These are phyloP conservation scores for Brachionus rubens DNA, from an alignment of 1,140 invertebrate species.

Conservation along the genomic window DNA sequence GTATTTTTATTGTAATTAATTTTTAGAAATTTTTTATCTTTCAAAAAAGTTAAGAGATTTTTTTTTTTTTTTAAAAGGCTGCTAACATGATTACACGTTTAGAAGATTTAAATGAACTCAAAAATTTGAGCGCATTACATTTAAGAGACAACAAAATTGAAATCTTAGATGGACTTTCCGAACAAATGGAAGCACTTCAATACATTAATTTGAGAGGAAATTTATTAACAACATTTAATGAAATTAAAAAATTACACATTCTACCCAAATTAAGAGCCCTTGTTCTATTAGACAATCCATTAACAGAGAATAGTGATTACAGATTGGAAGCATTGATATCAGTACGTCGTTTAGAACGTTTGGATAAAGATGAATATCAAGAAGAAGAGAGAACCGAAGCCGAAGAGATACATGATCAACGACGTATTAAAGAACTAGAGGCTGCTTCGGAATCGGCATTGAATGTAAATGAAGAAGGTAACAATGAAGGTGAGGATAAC, in stretches of 20 bases:
- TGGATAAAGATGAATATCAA: slow-evolving; percentile 59
- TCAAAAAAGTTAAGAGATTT: neutral
- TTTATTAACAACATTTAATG: slow-evolving; percentile 53
- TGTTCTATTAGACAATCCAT: slow-evolving; percentile 56
- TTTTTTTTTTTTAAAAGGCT: slow-evolving; percentile 50
- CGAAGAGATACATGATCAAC: slow-evolving; percentile 54
- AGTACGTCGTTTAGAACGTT: slow-evolving; percentile 55
- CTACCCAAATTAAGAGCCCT: slow-evolving; percentile 57
- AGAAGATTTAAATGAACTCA: slow-evolving; percentile 54
- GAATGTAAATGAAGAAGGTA: slow-evolving; percentile 13
- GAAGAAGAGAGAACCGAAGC: slow-evolving; percentile 59
- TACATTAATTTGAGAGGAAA: slow-evolving; percentile 60
- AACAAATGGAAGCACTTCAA: slow-evolving; percentile 54
- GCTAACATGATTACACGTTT: slow-evolving; percentile 56
- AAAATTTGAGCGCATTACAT: slow-evolving; percentile 55
- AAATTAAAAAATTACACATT: slow-evolving; percentile 53
- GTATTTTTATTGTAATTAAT: slow-evolving; percentile 57
- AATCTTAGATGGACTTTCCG: slow-evolving; percentile 56
- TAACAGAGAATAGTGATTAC: slow-evolving; percentile 58
- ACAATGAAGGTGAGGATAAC: slow-evolving; percentile 2
- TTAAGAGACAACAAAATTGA: slow-evolving; percentile 58
- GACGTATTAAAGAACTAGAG: slow-evolving; percentile 51
- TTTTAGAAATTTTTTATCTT: too few relatives aligned
- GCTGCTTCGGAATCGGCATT: slow-evolving; percentile 38
- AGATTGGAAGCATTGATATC: slow-evolving; percentile 57